phyloP scores from a whole-genome alignment of 2,797 vertebrate genomes.

The Manis pentadactyla region DNA sequence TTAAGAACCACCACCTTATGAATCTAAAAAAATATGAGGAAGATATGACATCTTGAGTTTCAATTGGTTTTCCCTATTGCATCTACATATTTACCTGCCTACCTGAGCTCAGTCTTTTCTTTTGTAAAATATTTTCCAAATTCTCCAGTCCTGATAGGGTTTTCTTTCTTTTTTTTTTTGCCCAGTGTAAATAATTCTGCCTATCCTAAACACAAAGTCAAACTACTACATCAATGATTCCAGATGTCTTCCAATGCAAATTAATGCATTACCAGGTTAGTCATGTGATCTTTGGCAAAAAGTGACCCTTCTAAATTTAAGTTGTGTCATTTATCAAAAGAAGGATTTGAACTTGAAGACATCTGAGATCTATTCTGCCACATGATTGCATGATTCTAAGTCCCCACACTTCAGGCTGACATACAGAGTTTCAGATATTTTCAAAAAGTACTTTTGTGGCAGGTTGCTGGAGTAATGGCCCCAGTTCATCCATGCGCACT shows the following conservation, averaged over 20 bases:
- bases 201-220: background rate
- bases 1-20: background rate
- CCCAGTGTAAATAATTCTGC: background rate
- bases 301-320: background rate
- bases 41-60: background rate
- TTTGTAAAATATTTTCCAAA: background rate
- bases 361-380: background rate
- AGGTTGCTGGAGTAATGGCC: background rate
- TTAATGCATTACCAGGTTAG: background rate
- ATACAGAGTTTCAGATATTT: conserved; percentile 11
- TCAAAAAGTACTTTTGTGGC: background rate
- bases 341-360: background rate
- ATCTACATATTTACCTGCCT: background rate
- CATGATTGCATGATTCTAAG: background rate
- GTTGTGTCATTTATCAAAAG: background rate
- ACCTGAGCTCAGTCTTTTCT: conserved; percentile 29
- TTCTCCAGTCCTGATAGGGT: background rate
- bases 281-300: background rate
- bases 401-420: background rate
- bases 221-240: background rate
- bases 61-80: background rate
- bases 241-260: conserved; percentile 5
- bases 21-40: background rate
- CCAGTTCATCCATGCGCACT: background rate
- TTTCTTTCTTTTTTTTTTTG: background rate